Base-by-base conservation (phyloP, 2,888 invertebrate genomes). In the Drosophila infuscata region DNA sequence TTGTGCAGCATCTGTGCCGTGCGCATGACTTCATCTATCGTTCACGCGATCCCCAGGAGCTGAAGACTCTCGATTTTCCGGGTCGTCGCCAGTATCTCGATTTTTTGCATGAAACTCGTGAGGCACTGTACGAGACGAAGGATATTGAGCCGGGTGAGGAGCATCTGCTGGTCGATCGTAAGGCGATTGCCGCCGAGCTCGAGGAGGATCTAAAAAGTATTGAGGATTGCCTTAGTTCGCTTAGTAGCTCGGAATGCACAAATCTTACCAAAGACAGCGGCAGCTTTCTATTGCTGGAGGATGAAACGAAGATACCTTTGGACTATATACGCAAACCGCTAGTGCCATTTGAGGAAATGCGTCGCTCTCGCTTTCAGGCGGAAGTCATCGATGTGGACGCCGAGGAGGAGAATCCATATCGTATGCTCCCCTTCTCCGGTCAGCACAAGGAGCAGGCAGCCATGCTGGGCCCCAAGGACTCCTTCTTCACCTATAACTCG, bases 241-340 rank as follows among this genome's bases (percentile, higher is more conserved):
- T 92, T 1, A 91, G 91, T 46, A 93, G 93, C 62, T 93, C 93
- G 0, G 72, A 83, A 0, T 93, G 93, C 59, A 93, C 93, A 1
- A 93, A 93, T 76, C 87, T 93, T 0, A 90, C 92, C 0, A 88
- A 92, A 33, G 93, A 93, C 67, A 93, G 93, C 57, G 93, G 93
- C 15, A 93, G 93, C 57, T 93, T 82, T 38, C 52, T 93, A 3
- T 62, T 92, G 9, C 76, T 93, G 33, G 91, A 91, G 41, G 91
- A 91, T 1, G 88, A 90, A 38, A 92, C 88, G 1, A 93, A 93
- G 74, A 79, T 93, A 32, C 93, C 93, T 0, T 68, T 92, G 32
- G 92, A 93, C 58, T 93, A 91, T 38, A 88, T 93, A 53, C 91
- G 92, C 1, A 93, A 93, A 51, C 91, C 93, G 0, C 36, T 92